A percentile compares a stretch with the other conserved stretches of the same genome.
These are phyloP conservation scores for Solenodon paradoxus DNA, from an alignment of 2,113 vertebrate genomes.

Conservation along the genomic window DNA sequence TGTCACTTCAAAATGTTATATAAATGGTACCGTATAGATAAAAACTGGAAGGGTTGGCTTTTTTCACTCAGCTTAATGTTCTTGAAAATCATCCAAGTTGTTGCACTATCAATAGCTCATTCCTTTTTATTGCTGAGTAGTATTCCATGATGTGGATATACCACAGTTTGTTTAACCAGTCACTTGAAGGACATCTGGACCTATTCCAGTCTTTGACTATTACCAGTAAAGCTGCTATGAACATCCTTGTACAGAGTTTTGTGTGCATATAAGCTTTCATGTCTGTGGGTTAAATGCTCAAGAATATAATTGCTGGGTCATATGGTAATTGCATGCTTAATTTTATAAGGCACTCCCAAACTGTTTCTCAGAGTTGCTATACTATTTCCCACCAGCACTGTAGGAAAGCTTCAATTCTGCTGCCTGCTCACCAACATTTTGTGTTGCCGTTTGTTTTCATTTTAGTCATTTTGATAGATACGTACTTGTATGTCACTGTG, in stretches of 20 bases:
- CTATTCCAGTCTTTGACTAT: neutral
- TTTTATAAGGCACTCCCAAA: neutral
- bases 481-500: neutral
- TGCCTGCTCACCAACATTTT: neutral
- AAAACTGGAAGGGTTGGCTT: neutral
- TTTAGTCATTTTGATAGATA: neutral
- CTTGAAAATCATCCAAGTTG: neutral
- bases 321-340: neutral
- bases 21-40: neutral
- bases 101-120: neutral
- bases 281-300: neutral
- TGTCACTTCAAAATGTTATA: neutral
- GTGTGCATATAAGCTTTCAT: neutral
- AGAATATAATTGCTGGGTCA: neutral
- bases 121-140: neutral
- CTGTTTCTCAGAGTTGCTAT: neutral
- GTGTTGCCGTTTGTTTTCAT: neutral
- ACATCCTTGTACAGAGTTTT: neutral
- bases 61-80: neutral
- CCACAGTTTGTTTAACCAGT: neutral
- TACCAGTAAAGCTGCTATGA: neutral
- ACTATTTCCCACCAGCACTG: neutral
- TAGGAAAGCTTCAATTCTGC: neutral
- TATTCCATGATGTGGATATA: neutral
- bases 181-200: neutral